Conservation (phyloP, 2,797 vertebrate species). For the Chelmon rostratus region DNA sequence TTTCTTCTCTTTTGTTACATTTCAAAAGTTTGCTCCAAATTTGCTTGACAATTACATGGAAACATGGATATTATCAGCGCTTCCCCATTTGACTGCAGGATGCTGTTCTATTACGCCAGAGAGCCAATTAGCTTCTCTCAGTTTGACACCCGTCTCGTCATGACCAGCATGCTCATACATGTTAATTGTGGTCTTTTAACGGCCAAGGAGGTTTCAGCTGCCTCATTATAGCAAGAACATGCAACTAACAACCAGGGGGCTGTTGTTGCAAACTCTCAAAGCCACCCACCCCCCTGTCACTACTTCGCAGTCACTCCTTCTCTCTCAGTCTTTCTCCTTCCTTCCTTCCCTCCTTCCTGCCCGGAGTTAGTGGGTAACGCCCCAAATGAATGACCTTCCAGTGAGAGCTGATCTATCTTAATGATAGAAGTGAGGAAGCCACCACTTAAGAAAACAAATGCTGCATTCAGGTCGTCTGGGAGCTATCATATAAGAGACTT, state of each 20-base stretch:
- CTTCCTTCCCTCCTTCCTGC: background rate
- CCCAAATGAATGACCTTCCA: slow-evolving; percentile 45
- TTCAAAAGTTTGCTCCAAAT: too few species aligned
- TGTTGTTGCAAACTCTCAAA: slow-evolving; percentile 51
- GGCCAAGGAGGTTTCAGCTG: slow-evolving; percentile 41
- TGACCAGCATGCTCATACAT: slow-evolving; percentile 69
- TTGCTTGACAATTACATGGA: too few species aligned
- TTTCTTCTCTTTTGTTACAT: too few species aligned
- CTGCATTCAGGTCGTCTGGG: slow-evolving; percentile 17
- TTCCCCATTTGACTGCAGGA: slow-evolving; percentile 54
- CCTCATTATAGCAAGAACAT: slow-evolving; percentile 65
- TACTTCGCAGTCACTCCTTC: slow-evolving; percentile 31
- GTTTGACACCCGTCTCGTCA: slow-evolving; percentile 69
- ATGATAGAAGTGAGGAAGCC: slow-evolving; percentile 35
- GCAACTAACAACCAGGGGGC: slow-evolving; percentile 48
- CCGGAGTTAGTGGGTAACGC: slow-evolving; percentile 13
- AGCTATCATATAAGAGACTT: slow-evolving; percentile 8
- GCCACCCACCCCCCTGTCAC: slow-evolving; percentile 28
- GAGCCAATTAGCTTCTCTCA: slow-evolving; percentile 75
- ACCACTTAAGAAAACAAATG: slow-evolving; percentile 30
- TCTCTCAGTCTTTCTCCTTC: slow-evolving; percentile 14
- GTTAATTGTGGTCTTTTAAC: slow-evolving; percentile 73
- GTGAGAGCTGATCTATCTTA: slow-evolving; percentile 46
- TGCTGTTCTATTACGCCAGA: slow-evolving; percentile 55
- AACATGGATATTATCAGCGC: slow-evolving; percentile 28